Conservation (phyloP, 2,113 vertebrate genomes). For the Cyanoramphus novaezelandiae region DNA sequence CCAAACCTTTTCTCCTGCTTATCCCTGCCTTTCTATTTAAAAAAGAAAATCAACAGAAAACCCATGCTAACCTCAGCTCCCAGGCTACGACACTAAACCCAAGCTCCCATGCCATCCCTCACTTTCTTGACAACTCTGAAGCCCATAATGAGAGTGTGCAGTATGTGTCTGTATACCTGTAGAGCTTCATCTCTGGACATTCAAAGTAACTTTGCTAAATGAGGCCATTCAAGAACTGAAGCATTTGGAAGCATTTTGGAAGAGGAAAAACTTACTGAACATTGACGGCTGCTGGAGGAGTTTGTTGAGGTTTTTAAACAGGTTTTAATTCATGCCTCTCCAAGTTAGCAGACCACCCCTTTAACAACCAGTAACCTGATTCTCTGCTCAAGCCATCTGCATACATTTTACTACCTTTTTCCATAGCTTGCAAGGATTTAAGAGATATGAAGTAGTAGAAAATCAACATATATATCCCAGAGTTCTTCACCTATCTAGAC, state of each 20-base stretch:
- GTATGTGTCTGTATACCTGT: accelerated
- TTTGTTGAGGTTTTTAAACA: not conserved
- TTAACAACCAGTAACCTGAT: not conserved
- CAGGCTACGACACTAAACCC: not conserved
- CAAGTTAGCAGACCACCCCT: not conserved
- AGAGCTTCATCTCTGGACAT: not conserved
- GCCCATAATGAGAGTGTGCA: not conserved
- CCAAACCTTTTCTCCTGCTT: not conserved
- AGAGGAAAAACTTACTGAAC: not conserved
- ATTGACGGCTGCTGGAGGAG: not conserved
- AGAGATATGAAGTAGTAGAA: not conserved
- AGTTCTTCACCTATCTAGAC: not conserved
- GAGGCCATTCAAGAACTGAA: not conserved
- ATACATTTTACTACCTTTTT: not conserved
- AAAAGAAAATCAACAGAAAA: not conserved
- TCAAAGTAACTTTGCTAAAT: not conserved
- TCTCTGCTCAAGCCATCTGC: not conserved
- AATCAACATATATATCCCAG: not conserved
- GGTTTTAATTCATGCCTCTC: not conserved
- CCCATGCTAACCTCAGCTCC: not conserved
- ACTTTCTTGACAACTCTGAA: not conserved
- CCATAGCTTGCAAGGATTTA: not conserved
- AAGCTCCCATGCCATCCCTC: accelerated
- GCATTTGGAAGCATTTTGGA: not conserved
- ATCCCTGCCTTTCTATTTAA: not conserved